Conservation (phyloP, 2,888 invertebrate species). For the Tachina fera region DNA sequence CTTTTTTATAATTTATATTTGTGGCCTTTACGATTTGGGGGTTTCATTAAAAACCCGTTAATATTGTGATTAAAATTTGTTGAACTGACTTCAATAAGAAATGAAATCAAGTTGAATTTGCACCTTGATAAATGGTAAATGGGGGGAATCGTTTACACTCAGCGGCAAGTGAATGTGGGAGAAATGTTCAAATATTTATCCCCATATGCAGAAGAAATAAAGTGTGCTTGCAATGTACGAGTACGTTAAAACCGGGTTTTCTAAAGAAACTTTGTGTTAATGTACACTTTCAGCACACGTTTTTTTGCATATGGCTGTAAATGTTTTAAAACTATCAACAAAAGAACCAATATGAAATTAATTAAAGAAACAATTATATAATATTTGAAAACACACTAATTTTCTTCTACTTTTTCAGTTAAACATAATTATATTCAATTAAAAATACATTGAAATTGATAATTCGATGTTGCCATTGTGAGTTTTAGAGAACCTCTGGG, state of each 20-base stretch:
- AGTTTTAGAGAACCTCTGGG: too few species aligned
- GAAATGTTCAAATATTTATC: too few species aligned
- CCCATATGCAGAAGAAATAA: too few species aligned
- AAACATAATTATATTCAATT: too few species aligned
- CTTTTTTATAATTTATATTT: slow-evolving; percentile 14
- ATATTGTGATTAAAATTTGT: slow-evolving; percentile 45
- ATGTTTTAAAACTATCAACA: too few species aligned
- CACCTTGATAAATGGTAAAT: slow-evolving; percentile 51
- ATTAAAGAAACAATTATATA: too few species aligned
- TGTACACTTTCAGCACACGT: too few species aligned
- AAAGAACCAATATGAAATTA: too few species aligned
- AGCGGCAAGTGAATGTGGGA: not conserved
- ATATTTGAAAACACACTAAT: too few species aligned
- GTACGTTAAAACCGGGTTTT: not conserved
- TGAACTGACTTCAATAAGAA: slow-evolving; percentile 52
- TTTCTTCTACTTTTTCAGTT: too few species aligned
- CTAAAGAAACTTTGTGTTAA: not conserved
- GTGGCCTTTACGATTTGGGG: slow-evolving; percentile 22
- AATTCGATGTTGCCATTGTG: not conserved
- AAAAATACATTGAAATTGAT: too few species aligned
- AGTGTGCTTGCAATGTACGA: not conserved
- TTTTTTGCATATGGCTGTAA: too few species aligned
- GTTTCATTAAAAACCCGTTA: slow-evolving; percentile 52
- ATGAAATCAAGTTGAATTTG: slow-evolving; percentile 56
- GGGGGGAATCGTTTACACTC: slow-evolving; percentile 14